These are phyloP conservation scores for Pogonocichla stellata DNA, from an alignment of 2,113 vertebrate genomes.

Conservation along the genomic window DNA sequence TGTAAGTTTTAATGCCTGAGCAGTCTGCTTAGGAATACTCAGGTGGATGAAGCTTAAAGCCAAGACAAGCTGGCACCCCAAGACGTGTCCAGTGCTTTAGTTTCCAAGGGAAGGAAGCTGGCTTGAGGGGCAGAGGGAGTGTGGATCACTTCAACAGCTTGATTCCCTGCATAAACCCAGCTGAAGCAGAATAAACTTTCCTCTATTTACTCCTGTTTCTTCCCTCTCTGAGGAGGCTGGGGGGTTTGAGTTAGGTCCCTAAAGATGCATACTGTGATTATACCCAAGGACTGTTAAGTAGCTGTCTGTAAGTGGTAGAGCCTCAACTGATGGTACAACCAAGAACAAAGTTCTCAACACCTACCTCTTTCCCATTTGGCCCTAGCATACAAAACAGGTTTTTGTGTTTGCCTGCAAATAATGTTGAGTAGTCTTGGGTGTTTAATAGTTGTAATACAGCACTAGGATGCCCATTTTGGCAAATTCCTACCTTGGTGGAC, in stretches of 20 bases:
- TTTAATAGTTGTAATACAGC: not conserved
- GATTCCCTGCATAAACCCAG: not conserved
- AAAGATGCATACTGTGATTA: not conserved
- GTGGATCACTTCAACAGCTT: not conserved
- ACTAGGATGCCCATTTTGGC: not conserved
- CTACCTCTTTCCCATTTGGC: not conserved
- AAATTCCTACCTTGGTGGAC: not conserved
- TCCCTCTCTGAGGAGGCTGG: not conserved
- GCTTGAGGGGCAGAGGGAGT: not conserved
- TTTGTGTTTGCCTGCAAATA: not conserved
- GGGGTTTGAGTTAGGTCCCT: not conserved
- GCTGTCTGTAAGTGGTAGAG: not conserved
- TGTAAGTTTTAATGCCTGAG: not conserved
- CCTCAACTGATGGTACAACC: not conserved
- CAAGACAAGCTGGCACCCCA: not conserved
- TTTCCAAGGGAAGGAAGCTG: not conserved
- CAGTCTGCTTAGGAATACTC: not conserved
- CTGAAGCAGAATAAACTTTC: not conserved
- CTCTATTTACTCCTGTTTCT: not conserved
- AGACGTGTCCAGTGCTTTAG: accelerated
- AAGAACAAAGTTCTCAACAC: not conserved
- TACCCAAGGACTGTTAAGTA: not conserved
- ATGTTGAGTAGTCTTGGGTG: not conserved
- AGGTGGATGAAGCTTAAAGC: not conserved
- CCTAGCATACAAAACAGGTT: not conserved